Conservation (phyloP, 2,113 vertebrate genomes). For the Actinemys pallida region DNA sequence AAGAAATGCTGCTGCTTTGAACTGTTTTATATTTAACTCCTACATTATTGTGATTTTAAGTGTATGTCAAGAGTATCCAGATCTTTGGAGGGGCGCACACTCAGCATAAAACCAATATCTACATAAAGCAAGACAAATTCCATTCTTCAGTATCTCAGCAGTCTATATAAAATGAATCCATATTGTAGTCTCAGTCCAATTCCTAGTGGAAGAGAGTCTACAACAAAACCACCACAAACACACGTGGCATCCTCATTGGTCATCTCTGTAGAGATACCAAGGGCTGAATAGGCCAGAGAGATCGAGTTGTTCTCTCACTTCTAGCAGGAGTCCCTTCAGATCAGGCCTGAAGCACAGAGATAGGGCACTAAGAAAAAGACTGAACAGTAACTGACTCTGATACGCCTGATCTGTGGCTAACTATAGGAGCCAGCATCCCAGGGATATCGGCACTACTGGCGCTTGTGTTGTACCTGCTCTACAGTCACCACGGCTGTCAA, state of each 20-base stretch:
- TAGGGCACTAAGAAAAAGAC: neutral
- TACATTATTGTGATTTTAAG: neutral
- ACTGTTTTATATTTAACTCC: neutral
- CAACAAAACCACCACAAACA: neutral
- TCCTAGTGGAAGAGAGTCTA: neutral
- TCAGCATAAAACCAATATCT: neutral
- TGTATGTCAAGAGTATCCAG: neutral
- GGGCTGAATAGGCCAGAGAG: neutral
- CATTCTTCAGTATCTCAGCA: neutral
- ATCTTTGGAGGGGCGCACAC: neutral
- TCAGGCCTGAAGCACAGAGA: neutral
- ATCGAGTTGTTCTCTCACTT: neutral
- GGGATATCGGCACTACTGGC: rapidly evolving
- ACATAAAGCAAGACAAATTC: neutral
- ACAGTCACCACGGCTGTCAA: neutral
- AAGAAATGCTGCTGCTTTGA: neutral
- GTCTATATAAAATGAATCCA: neutral
- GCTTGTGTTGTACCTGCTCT: too few species aligned
- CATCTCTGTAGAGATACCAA: neutral
- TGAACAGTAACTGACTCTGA: neutral
- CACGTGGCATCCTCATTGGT: neutral
- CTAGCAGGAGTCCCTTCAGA: neutral
- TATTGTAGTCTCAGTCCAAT: neutral
- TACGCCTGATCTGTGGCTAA: neutral
- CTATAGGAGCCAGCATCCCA: neutral